Evolutionary conservation across 2,797 vertebrate species (phyloP), one percentile per base, ranked within the genome.

Genomic region (Sebastes oblongus): DNA sequence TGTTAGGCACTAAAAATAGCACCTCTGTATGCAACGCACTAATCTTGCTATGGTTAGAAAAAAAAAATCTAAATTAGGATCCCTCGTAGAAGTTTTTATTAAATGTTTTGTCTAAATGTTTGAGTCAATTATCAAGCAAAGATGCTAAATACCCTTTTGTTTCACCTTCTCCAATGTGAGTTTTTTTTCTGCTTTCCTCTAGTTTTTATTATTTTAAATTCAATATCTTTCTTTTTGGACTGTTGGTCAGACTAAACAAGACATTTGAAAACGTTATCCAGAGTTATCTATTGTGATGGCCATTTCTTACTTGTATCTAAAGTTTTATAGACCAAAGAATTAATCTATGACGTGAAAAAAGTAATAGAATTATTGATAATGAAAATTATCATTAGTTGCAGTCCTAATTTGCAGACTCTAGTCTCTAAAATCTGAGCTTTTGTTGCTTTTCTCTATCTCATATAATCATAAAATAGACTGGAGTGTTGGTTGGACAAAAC

Each of bases 281-380:
- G 13, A 16, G 13, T 42, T 0, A 42, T 6, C 4, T 16, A 42
- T 42, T 1, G 39, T 6, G 14, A 42, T 2, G 39, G 3, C 0
- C 39, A 46, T 46, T 46, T 46, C 13, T 46, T 46, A 46, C 39
- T 46, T 46, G 3, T 46, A 46, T 46, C 3, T 46, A 46, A 16
- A 46, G 39, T 46, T 1, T 46, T 46, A 46, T 46, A 46, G 3
- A 46, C 39, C 14, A 46, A 46, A 18, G 39, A 46, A 1, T 42
- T 16, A 42, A 42, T 42, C 39, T 46, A 46, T 16, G 14, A 46
- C 1, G 6, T 46, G 14, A 46, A 18, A 42, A 42, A 16, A 16
- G 14, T 1, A 46, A 46, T 46, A 46, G 6, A 39, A 8, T 18
- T 30, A 66, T 18, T 18, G 18, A 24, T 16, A 66, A 16, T 30